Evolutionary conservation across 2,113 vertebrate species (phyloP), one percentile per base, ranked within the genome.

Genomic region (Chionis minor): DNA sequence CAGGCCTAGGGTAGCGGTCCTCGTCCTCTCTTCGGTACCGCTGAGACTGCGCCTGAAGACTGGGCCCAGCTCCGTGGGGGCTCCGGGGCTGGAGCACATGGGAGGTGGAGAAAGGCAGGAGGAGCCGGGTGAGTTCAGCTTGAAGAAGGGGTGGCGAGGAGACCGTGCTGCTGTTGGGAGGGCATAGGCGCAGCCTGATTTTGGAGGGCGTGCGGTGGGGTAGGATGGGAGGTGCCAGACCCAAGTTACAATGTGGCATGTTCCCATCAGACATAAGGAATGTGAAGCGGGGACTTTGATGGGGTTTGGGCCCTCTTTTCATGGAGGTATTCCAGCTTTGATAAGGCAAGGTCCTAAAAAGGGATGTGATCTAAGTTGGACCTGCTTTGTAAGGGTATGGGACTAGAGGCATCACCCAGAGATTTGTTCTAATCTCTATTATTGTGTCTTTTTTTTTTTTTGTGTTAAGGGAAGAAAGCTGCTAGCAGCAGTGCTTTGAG

Each of bases 231-330:
- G 12, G n/a, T 28, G 54, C 18, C 44, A 40, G 61, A 20, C 6
- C 20, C 10, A 4, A 17, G 27, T 35, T 44, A 15, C 23, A 9
- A 3, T 3, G 1, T 4, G 33, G 17, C 63, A 51, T 30, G 14
- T 14, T 33, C 26, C 20, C 4, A 1, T 42, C 9, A 14, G 59
- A 28, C 17, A 3, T 18, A 8, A 28, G 23, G 14, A 30, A 12
- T 6, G 1, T 6, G 12, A 6, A 8, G 9, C 9, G 26, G 49
- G 21, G 21, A 6, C 5, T 35, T 22, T 1, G 7, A 5, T 9
- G 12, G 5, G 2, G 1, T 62, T 26, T 7, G 58, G 27, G 21
- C 10, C 20, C 21, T 40, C 10, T 8, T 78, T 45, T 5, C 2
- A 1, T 15, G 7, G 30, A 8, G 20, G 17, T 45, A 5, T n/a